Conservation (phyloP, 30 jellyfish, hydroid and myxozoan genomes). For the Aurelia aurita region DNA sequence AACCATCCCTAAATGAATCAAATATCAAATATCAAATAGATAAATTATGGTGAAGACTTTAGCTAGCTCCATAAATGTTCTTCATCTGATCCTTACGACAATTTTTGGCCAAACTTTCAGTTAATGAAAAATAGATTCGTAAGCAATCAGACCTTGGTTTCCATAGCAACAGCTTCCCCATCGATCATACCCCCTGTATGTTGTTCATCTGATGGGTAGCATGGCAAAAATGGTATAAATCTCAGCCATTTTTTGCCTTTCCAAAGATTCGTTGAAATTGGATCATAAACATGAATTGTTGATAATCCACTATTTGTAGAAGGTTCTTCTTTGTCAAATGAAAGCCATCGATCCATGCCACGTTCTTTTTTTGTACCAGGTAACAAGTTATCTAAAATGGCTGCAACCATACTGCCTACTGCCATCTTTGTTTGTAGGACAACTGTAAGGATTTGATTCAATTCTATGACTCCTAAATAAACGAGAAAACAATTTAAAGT, state of each 20-base stretch:
- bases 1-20: no score
- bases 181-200: background rate
- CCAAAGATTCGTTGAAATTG: constrained; percentile 47
- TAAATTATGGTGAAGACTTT: no score
- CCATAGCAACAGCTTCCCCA: no score
- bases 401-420: constrained; percentile 77
- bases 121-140: no score
- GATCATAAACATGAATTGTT: constrained; percentile 75
- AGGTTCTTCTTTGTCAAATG: background rate
- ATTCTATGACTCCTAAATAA: constrained; percentile 60
- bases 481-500: no score
- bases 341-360: constrained; percentile 82
- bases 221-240: constrained; percentile 87
- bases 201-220: constrained; percentile 21
- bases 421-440: constrained; percentile 85
- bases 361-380: constrained; percentile 87
- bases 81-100: no score
- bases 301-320: background rate
- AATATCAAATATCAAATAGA: no score
- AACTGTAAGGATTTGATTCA: constrained; percentile 80
- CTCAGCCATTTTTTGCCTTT: constrained; percentile 53
- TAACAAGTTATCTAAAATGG: constrained; percentile 67
- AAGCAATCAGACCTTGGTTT: no score
- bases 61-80: no score
- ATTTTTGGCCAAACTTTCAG: no score